These are phyloP conservation scores for Cichladusa arquata DNA, from an alignment of 2,113 vertebrate species.

Conservation along the genomic window DNA sequence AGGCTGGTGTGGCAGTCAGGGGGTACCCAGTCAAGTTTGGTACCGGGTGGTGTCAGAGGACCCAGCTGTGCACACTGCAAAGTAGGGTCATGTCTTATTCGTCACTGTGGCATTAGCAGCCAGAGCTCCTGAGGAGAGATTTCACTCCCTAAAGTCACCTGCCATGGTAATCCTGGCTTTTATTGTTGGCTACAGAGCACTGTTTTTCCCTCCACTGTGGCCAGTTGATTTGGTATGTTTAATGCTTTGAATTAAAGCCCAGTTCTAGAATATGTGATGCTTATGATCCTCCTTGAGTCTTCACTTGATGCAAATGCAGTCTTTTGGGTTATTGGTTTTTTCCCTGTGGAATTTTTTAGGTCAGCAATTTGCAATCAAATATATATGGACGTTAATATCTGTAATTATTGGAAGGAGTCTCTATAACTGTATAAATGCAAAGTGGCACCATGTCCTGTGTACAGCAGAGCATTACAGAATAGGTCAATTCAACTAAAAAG, in stretches of 20 bases:
- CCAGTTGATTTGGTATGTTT: neutral
- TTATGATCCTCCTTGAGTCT: neutral
- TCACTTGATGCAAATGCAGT: neutral
- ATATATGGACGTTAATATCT: neutral
- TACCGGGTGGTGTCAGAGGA: fast-evolving
- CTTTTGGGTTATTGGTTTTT: neutral
- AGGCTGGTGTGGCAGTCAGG: neutral
- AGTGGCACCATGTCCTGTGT: neutral
- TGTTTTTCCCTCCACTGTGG: neutral
- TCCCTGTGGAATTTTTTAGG: neutral
- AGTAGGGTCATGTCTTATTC: fast-evolving
- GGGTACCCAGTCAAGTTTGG: neutral
- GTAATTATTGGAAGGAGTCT: neutral
- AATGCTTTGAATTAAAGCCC: neutral
- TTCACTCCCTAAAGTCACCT: neutral
- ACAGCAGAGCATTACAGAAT: neutral
- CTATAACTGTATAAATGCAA: neutral
- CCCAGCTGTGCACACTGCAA: fast-evolving
- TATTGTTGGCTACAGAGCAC: neutral
- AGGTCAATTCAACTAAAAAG: neutral
- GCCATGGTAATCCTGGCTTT: neutral
- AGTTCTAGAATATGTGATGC: neutral
- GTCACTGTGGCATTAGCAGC: neutral
- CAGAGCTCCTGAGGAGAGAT: neutral
- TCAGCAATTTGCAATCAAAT: neutral